phyloP scores from a whole-genome alignment of 1,140 invertebrate species.

The Phymastichus coffea region DNA sequence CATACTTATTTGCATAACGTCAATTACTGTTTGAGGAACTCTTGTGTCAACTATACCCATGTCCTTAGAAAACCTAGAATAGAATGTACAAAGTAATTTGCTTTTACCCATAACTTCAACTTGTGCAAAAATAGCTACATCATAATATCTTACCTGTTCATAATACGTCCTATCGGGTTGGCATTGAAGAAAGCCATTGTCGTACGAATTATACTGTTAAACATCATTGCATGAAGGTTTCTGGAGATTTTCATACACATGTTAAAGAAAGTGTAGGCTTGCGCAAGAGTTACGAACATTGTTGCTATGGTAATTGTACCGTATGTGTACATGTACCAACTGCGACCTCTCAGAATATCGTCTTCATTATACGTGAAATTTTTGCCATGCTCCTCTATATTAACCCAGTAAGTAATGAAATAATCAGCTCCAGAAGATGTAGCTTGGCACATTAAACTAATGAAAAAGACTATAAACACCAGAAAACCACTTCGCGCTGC shows the following conservation, averaged over 20 bases:
- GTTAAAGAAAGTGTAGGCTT: slow-evolving; percentile 66
- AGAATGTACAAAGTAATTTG: not conserved
- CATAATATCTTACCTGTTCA: slow-evolving; percentile 62
- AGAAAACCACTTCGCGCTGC: slow-evolving; percentile 58
- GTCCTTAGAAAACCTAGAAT: slow-evolving; percentile 71
- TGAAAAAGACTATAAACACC: slow-evolving; percentile 53
- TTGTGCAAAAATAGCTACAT: too few species aligned
- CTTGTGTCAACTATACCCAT: slow-evolving; percentile 82
- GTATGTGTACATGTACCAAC: slow-evolving; percentile 41
- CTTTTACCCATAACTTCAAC: not conserved
- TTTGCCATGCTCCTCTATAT: slow-evolving; percentile 30
- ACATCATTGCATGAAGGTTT: slow-evolving; percentile 78
- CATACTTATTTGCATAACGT: slow-evolving; percentile 71
- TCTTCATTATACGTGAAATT: not conserved
- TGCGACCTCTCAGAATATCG: slow-evolving; percentile 27
- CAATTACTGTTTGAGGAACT: slow-evolving; percentile 72
- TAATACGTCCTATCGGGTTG: slow-evolving; percentile 74
- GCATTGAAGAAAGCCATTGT: slow-evolving; percentile 83
- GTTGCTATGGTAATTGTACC: slow-evolving; percentile 61
- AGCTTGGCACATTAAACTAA: slow-evolving; percentile 60
- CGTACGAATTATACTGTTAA: slow-evolving; percentile 70
- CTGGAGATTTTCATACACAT: slow-evolving; percentile 72
- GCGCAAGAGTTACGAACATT: slow-evolving; percentile 59
- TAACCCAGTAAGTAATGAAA: slow-evolving; percentile 66
- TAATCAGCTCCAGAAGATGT: slow-evolving; percentile 65